Evolutionary conservation across 2,888 invertebrate genomes (phyloP), one percentile per base, ranked within the genome.

Genomic region (Metalampra italica): DNA sequence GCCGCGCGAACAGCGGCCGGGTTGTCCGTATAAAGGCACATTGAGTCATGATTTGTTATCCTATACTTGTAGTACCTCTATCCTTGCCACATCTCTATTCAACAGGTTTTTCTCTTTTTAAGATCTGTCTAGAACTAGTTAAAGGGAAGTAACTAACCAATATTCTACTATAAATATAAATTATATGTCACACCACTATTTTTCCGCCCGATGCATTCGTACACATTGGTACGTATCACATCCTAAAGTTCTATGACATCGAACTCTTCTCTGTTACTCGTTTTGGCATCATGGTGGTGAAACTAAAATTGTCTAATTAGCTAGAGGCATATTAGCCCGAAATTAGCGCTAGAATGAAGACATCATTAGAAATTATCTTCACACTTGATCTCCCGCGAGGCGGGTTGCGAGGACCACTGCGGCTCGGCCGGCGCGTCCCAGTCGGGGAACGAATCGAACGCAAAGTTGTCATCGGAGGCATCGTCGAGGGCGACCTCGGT

Each of bases 251-350:
- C 73, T 82, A 82, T 76, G 73, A 81, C 75, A 75, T 75, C 71
- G 74, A 77, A 76, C 68, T 64, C n/a, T n/a, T 71, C 74, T 66
- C 69, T 73, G 78, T 80, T 85, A 83, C 75, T 78, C 76, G 74
- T 79, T 84, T 89, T 89, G 89, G 89, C 89, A 88, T 87, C 88
- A 74, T 80, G 87, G 87, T 88, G 88, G 79, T 88, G 84, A 73
- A 87, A 86, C 78, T 80, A 81, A 82, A 78, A 75, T 81, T 80
- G 66, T 80, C 85, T 84, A 87, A 80, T 85, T 79, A 78, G 63
- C 87, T 86, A 86, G 66, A 62, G 86, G 81, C 84, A 69, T 58
- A 65, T 57, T 60, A 71, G 78, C 81, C 84, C 63, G 59, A 60
- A 78, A 78, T 81, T 83, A 78, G 67, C 61, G 56, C 79, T 82